phyloP scores from a whole-genome alignment of 2,113 vertebrate species.

The Alosa alosa region DNA sequence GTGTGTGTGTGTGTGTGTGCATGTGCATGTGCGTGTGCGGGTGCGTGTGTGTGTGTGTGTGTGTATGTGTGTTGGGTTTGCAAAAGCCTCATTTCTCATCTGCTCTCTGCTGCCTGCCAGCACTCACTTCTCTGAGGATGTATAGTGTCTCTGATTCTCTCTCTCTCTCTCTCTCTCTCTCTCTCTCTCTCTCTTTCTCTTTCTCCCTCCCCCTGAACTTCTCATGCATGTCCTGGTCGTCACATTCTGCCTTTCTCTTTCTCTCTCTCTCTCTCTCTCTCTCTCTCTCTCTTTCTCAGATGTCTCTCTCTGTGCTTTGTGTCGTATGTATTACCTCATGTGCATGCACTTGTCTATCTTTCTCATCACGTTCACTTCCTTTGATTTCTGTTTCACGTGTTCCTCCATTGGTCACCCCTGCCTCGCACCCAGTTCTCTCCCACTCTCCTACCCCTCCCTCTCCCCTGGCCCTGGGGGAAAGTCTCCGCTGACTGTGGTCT shows the following conservation, averaged over 20 bases:
- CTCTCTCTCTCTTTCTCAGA: too few species aligned
- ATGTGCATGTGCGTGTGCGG: neutral
- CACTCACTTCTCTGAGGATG: neutral
- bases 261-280: neutral
- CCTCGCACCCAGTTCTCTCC: neutral
- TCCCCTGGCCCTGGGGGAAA: neutral
- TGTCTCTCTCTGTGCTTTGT: neutral
- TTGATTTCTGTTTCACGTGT: neutral
- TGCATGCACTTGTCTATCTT: neutral
- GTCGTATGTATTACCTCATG: neutral
- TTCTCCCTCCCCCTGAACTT: neutral
- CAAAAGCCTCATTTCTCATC: neutral
- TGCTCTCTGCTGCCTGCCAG: neutral
- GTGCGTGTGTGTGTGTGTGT: neutral
- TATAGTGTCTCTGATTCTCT: neutral
- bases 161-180: neutral
- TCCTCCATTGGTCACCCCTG: neutral
- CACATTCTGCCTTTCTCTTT: neutral
- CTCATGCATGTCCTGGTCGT: neutral
- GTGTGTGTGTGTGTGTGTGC: constrained; percentile 22
- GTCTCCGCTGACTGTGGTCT: neutral
- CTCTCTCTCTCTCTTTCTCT: neutral
- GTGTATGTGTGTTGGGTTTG: constrained; percentile 24
- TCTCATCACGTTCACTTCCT: neutral
- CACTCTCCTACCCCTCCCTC: neutral